Evolutionary conservation across 1,140 invertebrate genomes (phyloP).

Genomic region (Geopemphigus sp.): DNA sequence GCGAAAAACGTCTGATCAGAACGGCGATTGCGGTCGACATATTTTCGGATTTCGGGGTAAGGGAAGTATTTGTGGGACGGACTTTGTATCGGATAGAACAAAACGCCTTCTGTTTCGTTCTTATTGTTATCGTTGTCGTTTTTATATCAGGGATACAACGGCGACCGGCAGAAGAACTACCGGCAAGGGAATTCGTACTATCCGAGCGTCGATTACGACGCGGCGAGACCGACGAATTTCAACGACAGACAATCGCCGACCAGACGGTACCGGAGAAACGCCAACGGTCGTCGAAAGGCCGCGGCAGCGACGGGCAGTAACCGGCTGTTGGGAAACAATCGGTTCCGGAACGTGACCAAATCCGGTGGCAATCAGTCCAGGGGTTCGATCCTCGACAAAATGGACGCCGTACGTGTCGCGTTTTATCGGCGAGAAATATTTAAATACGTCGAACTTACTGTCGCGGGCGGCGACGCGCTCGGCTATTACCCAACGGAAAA

Average conservation of each 20-base stretch:
- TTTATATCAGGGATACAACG: neutral
- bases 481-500: no score
- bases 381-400: slow-evolving; percentile 37
- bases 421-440: no score
- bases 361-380: neutral
- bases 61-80: neutral
- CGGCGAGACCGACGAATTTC: neutral
- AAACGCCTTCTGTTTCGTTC: no score
- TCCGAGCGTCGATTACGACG: neutral
- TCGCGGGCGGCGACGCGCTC: no score
- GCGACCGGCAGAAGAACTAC: neutral
- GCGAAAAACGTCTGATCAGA: no score
- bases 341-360: slow-evolving; percentile 32
- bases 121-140: no score
- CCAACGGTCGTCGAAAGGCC: neutral
- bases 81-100: no score
- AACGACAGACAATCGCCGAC: neutral
- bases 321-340: slow-evolving; percentile 42
- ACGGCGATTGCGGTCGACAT: no score
- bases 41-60: no score
- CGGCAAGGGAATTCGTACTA: neutral
- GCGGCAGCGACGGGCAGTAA: neutral
- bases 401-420: slow-evolving; percentile 46
- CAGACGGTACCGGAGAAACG: slow-evolving; percentile 12
- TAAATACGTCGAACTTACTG: no score